Evolutionary conservation across 1,140 invertebrate species (phyloP).

Genomic region (Phortica variegata): DNA sequence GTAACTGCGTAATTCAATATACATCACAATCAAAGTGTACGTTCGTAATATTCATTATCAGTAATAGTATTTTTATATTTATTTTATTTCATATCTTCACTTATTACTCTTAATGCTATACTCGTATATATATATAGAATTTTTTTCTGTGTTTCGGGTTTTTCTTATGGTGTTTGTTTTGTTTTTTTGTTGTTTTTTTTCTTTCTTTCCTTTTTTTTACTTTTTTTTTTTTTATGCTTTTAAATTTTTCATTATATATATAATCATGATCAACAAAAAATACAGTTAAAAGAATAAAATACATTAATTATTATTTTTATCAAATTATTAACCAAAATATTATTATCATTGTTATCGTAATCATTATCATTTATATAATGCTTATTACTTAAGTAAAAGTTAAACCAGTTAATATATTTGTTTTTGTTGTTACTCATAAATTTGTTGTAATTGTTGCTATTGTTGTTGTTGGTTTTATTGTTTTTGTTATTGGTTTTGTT

Average conservation of each 20-base stretch:
- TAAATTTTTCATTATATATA: neutral
- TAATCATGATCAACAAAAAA: conserved; percentile 39
- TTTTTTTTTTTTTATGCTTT: conserved; percentile 14
- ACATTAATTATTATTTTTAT: conserved; percentile 43
- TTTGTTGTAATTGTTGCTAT: conserved; percentile 17
- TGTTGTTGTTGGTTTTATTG: conserved; percentile 11
- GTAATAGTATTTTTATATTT: conserved; percentile 39
- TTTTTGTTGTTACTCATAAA: too few species aligned
- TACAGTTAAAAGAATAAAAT: conserved; percentile 25
- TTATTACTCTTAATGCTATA: conserved; percentile 29
- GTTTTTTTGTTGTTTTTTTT: conserved; percentile 2
- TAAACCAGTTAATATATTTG: too few species aligned
- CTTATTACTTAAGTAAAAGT: too few species aligned
- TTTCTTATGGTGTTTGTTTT: conserved; percentile 20
- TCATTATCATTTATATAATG: conserved; percentile 36
- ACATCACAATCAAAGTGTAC: conserved; percentile 54
- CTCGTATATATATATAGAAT: conserved; percentile 15
- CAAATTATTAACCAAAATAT: conserved; percentile 31
- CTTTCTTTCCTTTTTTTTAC: conserved; percentile 15
- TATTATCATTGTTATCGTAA: too few species aligned
- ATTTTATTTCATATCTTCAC: conserved; percentile 33
- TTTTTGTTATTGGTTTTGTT: conserved; percentile 10
- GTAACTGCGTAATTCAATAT: conserved; percentile 23
- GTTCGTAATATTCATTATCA: conserved; percentile 41
- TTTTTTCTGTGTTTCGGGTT: conserved; percentile 17